Base-by-base conservation (phyloP, 2,888 invertebrate species). In the Gnatocerus cornutus region DNA sequence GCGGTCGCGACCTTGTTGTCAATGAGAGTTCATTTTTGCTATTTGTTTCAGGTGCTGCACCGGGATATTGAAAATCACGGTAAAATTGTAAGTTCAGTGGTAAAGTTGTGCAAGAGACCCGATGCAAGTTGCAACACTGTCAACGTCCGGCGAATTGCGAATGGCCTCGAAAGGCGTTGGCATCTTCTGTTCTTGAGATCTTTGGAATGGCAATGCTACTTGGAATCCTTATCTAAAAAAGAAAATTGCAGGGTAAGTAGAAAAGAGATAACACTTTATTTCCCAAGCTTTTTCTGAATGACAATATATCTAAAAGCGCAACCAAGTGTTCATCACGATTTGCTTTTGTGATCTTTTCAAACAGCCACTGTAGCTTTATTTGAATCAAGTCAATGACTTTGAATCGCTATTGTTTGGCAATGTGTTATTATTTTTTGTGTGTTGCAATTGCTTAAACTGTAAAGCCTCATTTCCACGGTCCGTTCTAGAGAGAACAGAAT, bases 51-150 rank as follows among this genome's bases (percentile, higher is more conserved):
- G 96, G 93, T 93, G 88, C 91, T 96, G 85, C 95, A 96, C 88
- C 91, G 92, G 83, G 95, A 96, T 88, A 95, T 97, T 86, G 94
- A 95, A 90, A 94, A 94, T 85, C 95, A 94, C 88, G 92, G 93
- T 79, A 92, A 93, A 86, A 92, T 93, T 85, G 94, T 94, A 84
- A 89, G 89, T 83, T 91, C 91, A 69, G 91, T 92, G 86, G 91
- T 92, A 85, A 91, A 91, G 85, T 89, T 91, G 84, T 93, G 91
- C 87, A 92, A 88, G 83, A 90, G 81, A 64, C 76, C 79, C 56
- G 79, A 80, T 75, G 77, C 79, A 77, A 82, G 78, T 76, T 79
- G 80, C 78, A 81, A 79, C 72, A 80, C 78, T 65, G 78, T 77
- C 77, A 84, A 80, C 74, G 82, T 80, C 33, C 80, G 79, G 69